Percentiles rank a stretch among this genome's conserved stretches.
These are phyloP conservation scores for Drosophila trapezifrons DNA, from an alignment of 1,140 invertebrate species.

Conservation along the genomic window DNA sequence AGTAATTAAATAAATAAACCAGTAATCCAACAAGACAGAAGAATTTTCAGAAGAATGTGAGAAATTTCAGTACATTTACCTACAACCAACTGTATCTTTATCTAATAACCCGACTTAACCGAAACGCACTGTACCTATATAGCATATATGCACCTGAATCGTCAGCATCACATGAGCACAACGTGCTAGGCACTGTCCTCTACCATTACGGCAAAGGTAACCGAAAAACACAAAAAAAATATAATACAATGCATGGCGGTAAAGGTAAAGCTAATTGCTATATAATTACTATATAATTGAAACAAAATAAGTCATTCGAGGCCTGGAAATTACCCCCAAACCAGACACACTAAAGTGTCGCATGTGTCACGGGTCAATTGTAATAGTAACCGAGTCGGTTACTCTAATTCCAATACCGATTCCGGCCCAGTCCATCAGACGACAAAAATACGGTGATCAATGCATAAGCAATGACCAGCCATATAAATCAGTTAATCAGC, in stretches of 20 bases:
- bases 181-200: constrained; percentile 27
- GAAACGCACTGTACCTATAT: constrained; percentile 10
- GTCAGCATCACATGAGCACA: constrained; percentile 60
- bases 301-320: constrained; percentile 48
- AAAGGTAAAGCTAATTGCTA: constrained; percentile 66
- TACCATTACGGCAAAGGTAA: constrained; percentile 22
- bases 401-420: constrained; percentile 26
- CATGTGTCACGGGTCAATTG: constrained; percentile 60
- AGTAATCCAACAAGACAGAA: background rate
- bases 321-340: constrained; percentile 53
- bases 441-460: constrained; percentile 63
- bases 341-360: constrained; percentile 38
- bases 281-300: constrained; percentile 73
- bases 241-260: constrained; percentile 27
- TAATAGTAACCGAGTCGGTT: constrained; percentile 32
- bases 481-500: constrained; percentile 81
- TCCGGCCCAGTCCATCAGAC: constrained; percentile 23
- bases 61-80: too few relatives aligned
- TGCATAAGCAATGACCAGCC: constrained; percentile 76
- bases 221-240: background rate
- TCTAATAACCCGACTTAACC: background rate
- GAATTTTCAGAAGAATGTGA: too few relatives aligned
- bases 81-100: too few relatives aligned
- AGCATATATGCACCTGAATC: constrained; percentile 7
- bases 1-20: too few relatives aligned